A percentile compares a stretch with the other conserved stretches of the same genome.
phyloP scores from a whole-genome alignment of 2,888 invertebrate genomes.

The Carterocephalus palaemon region DNA sequence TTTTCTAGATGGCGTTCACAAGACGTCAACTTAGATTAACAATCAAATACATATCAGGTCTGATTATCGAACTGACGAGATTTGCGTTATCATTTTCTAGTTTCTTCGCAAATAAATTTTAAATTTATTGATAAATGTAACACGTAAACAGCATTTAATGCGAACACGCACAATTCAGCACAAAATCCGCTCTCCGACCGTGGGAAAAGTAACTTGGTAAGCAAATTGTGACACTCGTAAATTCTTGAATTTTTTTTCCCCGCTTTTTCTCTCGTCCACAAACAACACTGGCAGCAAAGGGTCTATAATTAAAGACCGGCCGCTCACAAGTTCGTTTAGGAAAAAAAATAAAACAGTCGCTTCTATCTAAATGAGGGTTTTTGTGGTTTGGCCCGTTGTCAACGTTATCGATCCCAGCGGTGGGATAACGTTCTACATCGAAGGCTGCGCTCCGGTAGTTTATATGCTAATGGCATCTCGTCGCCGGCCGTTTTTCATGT shows the following conservation, averaged over 20 bases:
- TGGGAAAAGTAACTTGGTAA: conserved; percentile 15
- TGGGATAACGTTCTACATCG: conserved; percentile 5
- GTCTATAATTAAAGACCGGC: conserved; percentile 22
- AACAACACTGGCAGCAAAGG: conserved; percentile 21
- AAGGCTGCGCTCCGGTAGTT: conserved; percentile 5
- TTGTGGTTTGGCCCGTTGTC: conserved; percentile 20
- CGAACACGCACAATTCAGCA: too few species aligned
- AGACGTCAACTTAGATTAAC: too few species aligned
- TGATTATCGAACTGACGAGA: too few species aligned
- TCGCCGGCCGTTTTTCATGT: too few species aligned
- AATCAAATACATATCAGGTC: too few species aligned
- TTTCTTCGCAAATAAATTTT: too few species aligned
- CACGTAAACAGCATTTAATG: too few species aligned
- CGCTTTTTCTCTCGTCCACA: conserved; percentile 16
- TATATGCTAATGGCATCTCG: too few species aligned
- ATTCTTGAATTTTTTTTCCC: conserved; percentile 19
- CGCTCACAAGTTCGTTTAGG: conserved; percentile 19
- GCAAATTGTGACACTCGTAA: conserved; percentile 26
- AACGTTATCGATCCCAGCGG: conserved; percentile 7
- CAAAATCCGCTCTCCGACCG: too few species aligned
- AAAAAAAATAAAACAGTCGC: conserved; percentile 19
- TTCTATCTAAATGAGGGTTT: conserved; percentile 20
- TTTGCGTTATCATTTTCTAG: too few species aligned
- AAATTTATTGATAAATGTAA: too few species aligned
- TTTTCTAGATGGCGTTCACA: too few species aligned